A percentile compares a stretch with the other conserved stretches of the same genome.
Evolutionary conservation across 2,888 invertebrate species (phyloP).

Genomic region (Iphiclides podalirius): DNA sequence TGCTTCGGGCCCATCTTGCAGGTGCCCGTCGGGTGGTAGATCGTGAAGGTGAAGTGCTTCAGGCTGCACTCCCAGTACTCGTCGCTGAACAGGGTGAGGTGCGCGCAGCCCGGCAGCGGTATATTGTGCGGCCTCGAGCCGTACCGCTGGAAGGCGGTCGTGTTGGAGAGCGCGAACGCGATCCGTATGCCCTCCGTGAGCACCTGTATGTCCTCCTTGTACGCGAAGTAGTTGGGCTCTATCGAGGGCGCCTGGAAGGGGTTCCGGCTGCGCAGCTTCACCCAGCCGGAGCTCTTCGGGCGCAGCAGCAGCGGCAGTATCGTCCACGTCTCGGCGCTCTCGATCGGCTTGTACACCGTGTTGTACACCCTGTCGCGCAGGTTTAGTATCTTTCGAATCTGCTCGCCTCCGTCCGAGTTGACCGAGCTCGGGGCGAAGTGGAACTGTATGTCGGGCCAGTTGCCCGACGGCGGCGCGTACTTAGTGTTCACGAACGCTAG

Average conservation of each 20-base stretch:
- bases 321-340: slow-evolving; percentile 90
- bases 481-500: slow-evolving; percentile 93
- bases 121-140: slow-evolving; percentile 89
- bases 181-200: slow-evolving; percentile 92
- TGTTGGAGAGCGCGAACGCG: slow-evolving; percentile 88
- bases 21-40: slow-evolving; percentile 92
- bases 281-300: slow-evolving; percentile 92
- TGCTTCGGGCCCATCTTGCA: slow-evolving; percentile 92
- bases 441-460: slow-evolving; percentile 93
- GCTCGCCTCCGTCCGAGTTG: slow-evolving; percentile 90
- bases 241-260: slow-evolving; percentile 91
- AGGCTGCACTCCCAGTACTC: slow-evolving; percentile 93
- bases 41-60: slow-evolving; percentile 89
- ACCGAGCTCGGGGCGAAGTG: slow-evolving; percentile 92
- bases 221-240: slow-evolving; percentile 95
- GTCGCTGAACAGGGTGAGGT: slow-evolving; percentile 85
- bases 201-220: slow-evolving; percentile 88
- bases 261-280: slow-evolving; percentile 89
- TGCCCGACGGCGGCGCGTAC: slow-evolving; percentile 87
- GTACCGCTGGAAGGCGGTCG: slow-evolving; percentile 89
- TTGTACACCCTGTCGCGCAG: slow-evolving; percentile 90
- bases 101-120: slow-evolving; percentile 90
- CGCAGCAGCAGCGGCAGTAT: slow-evolving; percentile 89
- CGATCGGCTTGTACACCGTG: slow-evolving; percentile 90
- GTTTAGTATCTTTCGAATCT: slow-evolving; percentile 87